phyloP scores from a whole-genome alignment of 2,797 vertebrate species.

The Gallinago stenura region DNA sequence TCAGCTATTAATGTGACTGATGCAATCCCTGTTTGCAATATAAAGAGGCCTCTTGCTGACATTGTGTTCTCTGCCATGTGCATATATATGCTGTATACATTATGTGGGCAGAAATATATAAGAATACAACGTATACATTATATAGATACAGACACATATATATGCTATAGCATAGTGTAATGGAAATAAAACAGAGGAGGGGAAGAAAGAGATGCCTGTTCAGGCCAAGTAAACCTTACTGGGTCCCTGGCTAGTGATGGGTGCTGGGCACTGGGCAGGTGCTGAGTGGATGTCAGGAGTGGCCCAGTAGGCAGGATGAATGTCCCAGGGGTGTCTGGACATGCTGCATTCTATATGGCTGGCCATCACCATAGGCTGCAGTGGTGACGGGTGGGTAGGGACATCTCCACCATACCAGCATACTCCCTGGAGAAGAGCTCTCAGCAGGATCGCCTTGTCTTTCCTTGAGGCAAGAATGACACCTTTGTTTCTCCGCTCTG shows the following conservation, averaged over 20 bases:
- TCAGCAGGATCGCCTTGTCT: neutral
- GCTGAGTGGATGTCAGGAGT: neutral
- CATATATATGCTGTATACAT: neutral
- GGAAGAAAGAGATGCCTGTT: neutral
- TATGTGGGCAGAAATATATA: neutral
- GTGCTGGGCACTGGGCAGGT: neutral
- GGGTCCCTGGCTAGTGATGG: neutral
- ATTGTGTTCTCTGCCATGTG: rapidly evolving
- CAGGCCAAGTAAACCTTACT: neutral
- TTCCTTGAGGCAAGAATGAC: neutral
- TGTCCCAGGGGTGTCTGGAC: neutral
- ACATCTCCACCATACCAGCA: neutral
- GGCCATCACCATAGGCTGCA: rapidly evolving
- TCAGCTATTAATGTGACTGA: neutral
- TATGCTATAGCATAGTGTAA: neutral
- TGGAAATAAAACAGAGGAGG: neutral
- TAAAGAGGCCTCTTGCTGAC: neutral
- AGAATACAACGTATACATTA: no score
- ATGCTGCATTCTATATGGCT: rapidly evolving
- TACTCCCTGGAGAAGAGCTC: neutral
- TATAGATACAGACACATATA: neutral
- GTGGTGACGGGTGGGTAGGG: neutral
- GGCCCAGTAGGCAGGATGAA: no score
- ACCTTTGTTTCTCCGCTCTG: neutral
- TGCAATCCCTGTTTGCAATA: neutral